Percentiles rank a stretch among this genome's conserved stretches.
These are phyloP conservation scores for Crotophaga sulcirostris DNA, from an alignment of 2,113 vertebrate genomes.

Conservation along the genomic window DNA sequence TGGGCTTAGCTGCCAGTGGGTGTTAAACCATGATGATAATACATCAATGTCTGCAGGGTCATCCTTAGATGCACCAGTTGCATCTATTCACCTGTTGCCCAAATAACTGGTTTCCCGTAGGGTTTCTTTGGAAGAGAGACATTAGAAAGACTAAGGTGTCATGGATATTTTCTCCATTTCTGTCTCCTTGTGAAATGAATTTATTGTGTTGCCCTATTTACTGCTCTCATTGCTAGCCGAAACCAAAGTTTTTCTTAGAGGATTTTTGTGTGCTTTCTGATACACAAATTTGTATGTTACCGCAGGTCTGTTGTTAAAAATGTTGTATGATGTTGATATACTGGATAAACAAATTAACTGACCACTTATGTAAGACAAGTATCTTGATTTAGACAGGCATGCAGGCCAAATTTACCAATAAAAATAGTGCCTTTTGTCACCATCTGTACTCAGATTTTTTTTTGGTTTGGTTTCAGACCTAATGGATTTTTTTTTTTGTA, in stretches of 20 bases:
- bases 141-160: not conserved
- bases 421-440: not conserved
- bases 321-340: not conserved
- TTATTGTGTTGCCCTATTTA: not conserved
- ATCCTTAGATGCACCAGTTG: not conserved
- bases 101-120: not conserved
- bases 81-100: not conserved
- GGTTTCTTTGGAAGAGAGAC: not conserved
- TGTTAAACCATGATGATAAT: no score
- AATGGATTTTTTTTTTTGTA: not conserved
- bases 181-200: fast-evolving
- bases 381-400: not conserved
- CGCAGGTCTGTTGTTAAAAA: not conserved
- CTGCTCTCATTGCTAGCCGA: not conserved
- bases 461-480: not conserved
- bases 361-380: not conserved
- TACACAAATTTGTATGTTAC: not conserved
- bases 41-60: not conserved
- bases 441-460: not conserved
- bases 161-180: not conserved
- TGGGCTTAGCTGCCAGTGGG: no score
- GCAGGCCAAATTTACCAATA: not conserved
- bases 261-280: not conserved
- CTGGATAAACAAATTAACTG: not conserved
- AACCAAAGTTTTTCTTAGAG: not conserved